A percentile compares a stretch with the other conserved stretches of the same genome.
These are phyloP conservation scores for Characodon lateralis DNA, from an alignment of 2,797 vertebrate genomes.

Conservation along the genomic window DNA sequence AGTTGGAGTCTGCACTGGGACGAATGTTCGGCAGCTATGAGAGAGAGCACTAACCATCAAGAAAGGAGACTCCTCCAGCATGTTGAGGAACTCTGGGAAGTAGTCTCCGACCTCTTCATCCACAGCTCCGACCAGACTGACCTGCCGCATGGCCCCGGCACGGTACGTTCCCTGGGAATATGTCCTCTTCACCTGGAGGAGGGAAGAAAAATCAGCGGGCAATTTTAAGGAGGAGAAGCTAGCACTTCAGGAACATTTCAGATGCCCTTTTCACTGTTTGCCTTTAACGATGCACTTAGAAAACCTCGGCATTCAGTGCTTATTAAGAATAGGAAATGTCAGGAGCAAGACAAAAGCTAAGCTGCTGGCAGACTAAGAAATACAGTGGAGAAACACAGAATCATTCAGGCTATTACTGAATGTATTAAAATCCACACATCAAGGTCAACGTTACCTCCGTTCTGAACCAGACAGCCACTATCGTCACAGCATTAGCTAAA, in stretches of 20 bases:
- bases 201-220: constrained; percentile 20
- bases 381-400: not conserved
- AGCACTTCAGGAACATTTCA: not conserved
- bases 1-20: not conserved
- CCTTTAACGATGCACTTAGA: constrained; percentile 10
- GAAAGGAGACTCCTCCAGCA: constrained; percentile 96
- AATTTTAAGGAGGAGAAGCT: not conserved
- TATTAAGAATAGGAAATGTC: not conserved
- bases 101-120: constrained; percentile 99
- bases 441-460: not conserved
- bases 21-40: not conserved
- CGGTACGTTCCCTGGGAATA: constrained; percentile 98
- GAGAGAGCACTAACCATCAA: constrained; percentile 86
- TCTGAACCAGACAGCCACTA: not conserved
- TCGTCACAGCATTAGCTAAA: not conserved
- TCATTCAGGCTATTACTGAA: not conserved
- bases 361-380: not conserved
- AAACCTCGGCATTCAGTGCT: not conserved
- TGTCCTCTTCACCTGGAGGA: constrained; percentile 92
- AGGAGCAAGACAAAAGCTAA: not conserved
- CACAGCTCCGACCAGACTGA: constrained; percentile 97
- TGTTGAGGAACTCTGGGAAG: constrained; percentile 96
- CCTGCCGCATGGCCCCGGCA: constrained; percentile 97
- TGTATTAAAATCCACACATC: not conserved
- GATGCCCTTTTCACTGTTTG: constrained; percentile 19